phyloP scores from a whole-genome alignment of 2,888 invertebrate species.

The Eupithecia insigniata region DNA sequence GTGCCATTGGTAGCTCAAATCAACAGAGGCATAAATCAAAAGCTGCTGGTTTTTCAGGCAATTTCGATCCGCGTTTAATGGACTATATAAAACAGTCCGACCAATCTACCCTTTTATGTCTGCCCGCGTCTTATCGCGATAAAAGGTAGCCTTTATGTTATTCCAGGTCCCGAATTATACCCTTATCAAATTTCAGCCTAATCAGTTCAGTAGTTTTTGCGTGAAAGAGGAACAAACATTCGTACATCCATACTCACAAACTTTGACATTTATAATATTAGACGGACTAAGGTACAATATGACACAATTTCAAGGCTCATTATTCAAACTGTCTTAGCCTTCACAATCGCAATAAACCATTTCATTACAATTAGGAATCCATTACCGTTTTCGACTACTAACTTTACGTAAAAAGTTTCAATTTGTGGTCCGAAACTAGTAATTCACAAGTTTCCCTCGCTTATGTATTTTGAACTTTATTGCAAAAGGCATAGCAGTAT shows the following conservation, averaged over 20 bases:
- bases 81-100: neutral
- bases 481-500: slow-evolving; percentile 23
- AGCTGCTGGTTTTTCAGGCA: neutral
- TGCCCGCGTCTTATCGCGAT: neutral
- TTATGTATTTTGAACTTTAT: slow-evolving; percentile 9
- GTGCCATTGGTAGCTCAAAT: neutral
- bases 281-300: neutral
- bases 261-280: no score
- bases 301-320: slow-evolving; percentile 13
- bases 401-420: neutral
- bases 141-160: no score
- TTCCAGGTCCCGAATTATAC: no score
- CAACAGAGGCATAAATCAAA: neutral
- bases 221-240: no score
- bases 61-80: neutral
- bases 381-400: slow-evolving; percentile 11
- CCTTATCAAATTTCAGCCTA: no score
- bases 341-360: neutral
- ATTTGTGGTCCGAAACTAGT: neutral
- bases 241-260: no score
- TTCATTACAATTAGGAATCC: slow-evolving; percentile 20
- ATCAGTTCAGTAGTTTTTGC: no score
- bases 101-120: neutral
- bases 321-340: neutral
- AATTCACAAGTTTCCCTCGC: slow-evolving; percentile 3